Conservation (phyloP, 2,797 vertebrate species). For the Brotula barbata region DNA sequence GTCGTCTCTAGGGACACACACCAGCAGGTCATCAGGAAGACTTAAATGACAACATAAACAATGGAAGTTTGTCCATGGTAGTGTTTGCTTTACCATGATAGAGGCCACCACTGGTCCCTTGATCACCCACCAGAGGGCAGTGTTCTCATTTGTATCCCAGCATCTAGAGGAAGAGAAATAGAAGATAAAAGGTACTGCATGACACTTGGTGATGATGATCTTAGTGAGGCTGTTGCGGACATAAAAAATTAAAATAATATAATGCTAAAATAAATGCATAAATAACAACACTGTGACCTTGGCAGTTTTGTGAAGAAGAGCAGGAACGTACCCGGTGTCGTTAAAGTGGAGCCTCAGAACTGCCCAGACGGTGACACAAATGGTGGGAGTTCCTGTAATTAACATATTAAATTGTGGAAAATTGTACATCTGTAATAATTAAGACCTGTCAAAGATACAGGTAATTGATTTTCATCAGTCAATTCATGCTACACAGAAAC, state of each 20-base stretch:
- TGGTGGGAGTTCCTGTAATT: conserved; percentile 89
- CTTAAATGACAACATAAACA: neutral
- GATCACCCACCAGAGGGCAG: conserved; percentile 99
- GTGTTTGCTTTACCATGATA: conserved; percentile 97
- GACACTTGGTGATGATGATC: too few relatives aligned
- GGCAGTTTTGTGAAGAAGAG: neutral
- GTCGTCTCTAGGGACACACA: too few relatives aligned
- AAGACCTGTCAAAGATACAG: neutral
- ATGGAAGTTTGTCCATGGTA: too few relatives aligned
- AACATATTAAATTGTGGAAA: neutral
- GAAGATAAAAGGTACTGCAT: too few relatives aligned
- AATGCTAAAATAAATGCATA: too few relatives aligned
- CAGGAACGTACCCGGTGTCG: conserved; percentile 82
- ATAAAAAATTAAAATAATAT: too few relatives aligned
- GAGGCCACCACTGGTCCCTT: conserved; percentile 96
- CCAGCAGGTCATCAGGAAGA: neutral
- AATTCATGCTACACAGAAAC: neutral
- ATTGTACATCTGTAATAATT: neutral
- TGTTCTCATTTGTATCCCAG: conserved; percentile 97
- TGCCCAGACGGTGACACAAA: conserved; percentile 95
- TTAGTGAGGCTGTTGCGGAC: too few relatives aligned
- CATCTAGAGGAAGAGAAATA: conserved; percentile 78
- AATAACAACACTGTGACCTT: too few relatives aligned
- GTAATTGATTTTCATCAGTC: neutral
- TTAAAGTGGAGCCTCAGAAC: conserved; percentile 92